Base-by-base conservation (phyloP, 2,797 vertebrate genomes). In the Nyctalus aviator region DNA sequence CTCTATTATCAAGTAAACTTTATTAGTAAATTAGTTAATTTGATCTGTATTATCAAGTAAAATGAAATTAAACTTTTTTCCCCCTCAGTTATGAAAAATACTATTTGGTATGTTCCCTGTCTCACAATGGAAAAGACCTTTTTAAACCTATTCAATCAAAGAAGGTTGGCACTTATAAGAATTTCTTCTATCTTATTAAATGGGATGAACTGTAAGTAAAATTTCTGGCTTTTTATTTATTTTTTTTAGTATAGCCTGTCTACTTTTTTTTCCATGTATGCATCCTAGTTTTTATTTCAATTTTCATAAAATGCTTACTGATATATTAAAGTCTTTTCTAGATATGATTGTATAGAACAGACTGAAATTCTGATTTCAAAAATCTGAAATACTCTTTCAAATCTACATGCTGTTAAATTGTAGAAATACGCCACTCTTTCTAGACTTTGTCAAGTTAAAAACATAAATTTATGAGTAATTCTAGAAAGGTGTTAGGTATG, bases 141-240 rank as follows among this genome's bases (percentile, higher is more conserved):
- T 99, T 99, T 94, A 99, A 99, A 97, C 99, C 99, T 25, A 97
- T 99, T 96, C 99, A 99, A 90, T 99, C 99, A 96, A 99, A 99
- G 98, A 99, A 99, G 97, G 99, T 99, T 97, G 99, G 99, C 95
- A 99, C 99, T 0, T 99, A 99, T 95, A 99, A 99, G 98, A 99
- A 98, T 98, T 99, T 99, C 98, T 99, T 99, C 98, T 99, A 99
- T 98, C 99, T 99, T 98, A 98, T 99, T 97, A 99, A 99, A 97
- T 99, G 99, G 99, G 99, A 99, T 86, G 99, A 99, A 97, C 97
- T 99, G 99, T 99, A 98, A 99, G 99, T 99, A 57, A 94, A 62
- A 84, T 93, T 97, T 13, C 89, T 55, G 35, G 27, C 57, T 73
- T 96, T 96, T 66, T 46, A 93, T 84, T 44, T 44, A 2, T 44